These are phyloP conservation scores for Vulpes lagopus DNA, from an alignment of 2,113 vertebrate genomes.

Conservation along the genomic window DNA sequence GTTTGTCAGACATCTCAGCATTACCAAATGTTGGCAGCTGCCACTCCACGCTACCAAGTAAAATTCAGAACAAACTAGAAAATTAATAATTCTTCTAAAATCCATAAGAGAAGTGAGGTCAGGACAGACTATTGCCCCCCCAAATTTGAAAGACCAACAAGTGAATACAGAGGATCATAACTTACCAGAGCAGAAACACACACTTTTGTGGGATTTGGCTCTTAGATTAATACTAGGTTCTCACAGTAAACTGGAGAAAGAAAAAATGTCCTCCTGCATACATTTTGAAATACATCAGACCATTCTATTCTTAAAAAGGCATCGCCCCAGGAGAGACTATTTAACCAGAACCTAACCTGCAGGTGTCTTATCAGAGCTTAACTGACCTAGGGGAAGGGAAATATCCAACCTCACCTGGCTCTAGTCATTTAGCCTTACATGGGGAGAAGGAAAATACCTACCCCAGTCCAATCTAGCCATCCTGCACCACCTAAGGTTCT, in stretches of 20 bases:
- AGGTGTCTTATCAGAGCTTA: not conserved
- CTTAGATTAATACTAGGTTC: not conserved
- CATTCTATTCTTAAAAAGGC: not conserved
- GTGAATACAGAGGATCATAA: not conserved
- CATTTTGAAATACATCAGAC: not conserved
- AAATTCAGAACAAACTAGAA: not conserved
- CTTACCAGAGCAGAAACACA: not conserved
- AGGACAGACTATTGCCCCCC: not conserved
- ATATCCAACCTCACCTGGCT: not conserved
- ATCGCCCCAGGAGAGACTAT: not conserved
- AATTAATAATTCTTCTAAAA: not conserved
- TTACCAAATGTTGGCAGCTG: not conserved
- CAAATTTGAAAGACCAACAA: not conserved
- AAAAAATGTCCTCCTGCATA: not conserved
- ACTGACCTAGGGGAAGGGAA: not conserved
- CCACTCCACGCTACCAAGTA: not conserved
- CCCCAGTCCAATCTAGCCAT: not conserved
- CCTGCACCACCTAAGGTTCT: not conserved
- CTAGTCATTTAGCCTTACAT: not conserved
- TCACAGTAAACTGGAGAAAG: not conserved
- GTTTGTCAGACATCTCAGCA: not conserved
- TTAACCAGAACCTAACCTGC: not conserved
- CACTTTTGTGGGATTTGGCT: not conserved
- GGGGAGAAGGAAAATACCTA: not conserved
- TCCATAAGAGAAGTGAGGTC: not conserved